Percentiles rank a stretch among this genome's conserved stretches.
Conservation (phyloP, 2,113 vertebrate species). For the Andinoacara biseriatus region DNA sequence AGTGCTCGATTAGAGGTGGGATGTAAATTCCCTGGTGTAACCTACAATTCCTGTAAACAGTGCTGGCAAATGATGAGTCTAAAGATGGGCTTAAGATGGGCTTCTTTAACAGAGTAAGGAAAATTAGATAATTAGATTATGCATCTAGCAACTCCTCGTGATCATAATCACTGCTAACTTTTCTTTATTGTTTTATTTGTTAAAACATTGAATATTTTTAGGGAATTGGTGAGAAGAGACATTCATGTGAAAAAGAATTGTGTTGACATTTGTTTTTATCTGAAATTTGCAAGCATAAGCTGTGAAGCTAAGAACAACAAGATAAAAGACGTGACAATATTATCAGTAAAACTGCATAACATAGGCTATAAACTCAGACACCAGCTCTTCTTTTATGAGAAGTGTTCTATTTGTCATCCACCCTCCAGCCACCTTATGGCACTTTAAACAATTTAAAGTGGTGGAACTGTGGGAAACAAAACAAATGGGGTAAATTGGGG, state of each 20-base stretch:
- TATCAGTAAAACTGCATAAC: not conserved
- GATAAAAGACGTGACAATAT: not conserved
- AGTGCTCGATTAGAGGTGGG: slow-evolving; percentile 16
- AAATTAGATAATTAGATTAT: not conserved
- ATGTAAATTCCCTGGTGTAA: slow-evolving; percentile 43
- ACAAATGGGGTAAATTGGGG: not conserved
- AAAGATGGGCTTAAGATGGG: not conserved
- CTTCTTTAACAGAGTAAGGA: not conserved
- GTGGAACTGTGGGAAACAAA: not conserved
- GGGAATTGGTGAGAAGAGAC: not conserved
- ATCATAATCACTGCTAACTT: not conserved
- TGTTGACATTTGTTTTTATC: not conserved
- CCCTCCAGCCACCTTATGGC: not conserved
- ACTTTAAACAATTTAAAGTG: not conserved
- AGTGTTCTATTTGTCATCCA: slow-evolving; percentile 3
- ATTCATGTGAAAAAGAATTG: not conserved
- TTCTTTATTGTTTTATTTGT: not conserved
- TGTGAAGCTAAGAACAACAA: not conserved
- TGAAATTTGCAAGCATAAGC: not conserved
- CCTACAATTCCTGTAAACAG: slow-evolving; percentile 1
- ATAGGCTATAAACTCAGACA: not conserved
- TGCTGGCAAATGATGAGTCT: not conserved
- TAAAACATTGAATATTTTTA: not conserved
- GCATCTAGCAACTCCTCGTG: not conserved
- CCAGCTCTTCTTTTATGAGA: slow-evolving; percentile 3